A percentile compares a stretch with the other conserved stretches of the same genome.
phyloP scores from a whole-genome alignment of 2,888 invertebrate genomes.

The Platycheirus albimanus region DNA sequence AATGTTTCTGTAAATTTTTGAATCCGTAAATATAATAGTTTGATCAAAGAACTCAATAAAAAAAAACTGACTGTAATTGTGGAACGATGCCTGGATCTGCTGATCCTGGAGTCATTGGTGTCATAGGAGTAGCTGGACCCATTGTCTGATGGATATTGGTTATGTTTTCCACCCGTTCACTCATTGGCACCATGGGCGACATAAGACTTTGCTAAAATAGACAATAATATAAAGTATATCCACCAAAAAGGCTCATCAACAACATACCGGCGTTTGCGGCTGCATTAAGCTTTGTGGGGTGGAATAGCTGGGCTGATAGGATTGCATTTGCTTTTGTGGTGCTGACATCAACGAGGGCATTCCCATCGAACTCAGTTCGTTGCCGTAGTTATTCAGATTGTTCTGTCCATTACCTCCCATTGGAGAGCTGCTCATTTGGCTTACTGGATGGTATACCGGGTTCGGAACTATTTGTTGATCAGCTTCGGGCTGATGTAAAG shows the following conservation, averaged over 20 bases:
- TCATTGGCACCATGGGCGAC: slow-evolving; percentile 90
- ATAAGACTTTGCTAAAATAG: slow-evolving; percentile 90
- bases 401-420: slow-evolving; percentile 72
- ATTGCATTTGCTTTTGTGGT: slow-evolving; percentile 89
- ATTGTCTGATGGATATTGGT: slow-evolving; percentile 84
- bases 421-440: slow-evolving; percentile 82
- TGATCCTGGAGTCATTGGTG: slow-evolving; percentile 96
- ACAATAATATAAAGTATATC: neutral
- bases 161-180: slow-evolving; percentile 79
- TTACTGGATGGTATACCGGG: slow-evolving; percentile 90
- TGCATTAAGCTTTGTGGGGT: slow-evolving; percentile 94
- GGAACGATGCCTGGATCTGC: slow-evolving; percentile 97
- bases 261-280: slow-evolving; percentile 92
- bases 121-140: slow-evolving; percentile 89
- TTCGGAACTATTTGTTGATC: slow-evolving; percentile 95
- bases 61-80: slow-evolving; percentile 83
- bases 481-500: slow-evolving; percentile 94
- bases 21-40: neutral
- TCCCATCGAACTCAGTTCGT: slow-evolving; percentile 83
- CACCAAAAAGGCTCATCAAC: slow-evolving; percentile 4
- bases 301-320: slow-evolving; percentile 89
- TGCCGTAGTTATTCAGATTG: slow-evolving; percentile 67
- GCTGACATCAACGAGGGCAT: slow-evolving; percentile 86
- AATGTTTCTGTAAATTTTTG: slow-evolving; percentile 90
- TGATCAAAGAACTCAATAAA: neutral